These are phyloP conservation scores for Microcebus griseorufus DNA, from an alignment of 2,113 vertebrate species.

Conservation along the genomic window DNA sequence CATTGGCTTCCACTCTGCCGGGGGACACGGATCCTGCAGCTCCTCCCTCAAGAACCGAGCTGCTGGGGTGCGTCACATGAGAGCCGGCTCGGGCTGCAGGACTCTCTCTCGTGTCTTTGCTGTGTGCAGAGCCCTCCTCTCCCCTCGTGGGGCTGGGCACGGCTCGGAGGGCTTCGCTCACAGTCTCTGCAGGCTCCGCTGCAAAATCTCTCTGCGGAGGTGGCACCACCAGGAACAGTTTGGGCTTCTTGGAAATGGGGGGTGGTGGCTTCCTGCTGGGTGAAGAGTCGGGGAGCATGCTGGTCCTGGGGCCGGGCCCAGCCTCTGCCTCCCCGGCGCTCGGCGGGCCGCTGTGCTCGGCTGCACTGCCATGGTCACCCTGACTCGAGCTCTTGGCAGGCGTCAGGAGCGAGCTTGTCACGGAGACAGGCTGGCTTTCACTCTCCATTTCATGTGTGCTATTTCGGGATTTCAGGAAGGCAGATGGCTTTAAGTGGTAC, in stretches of 20 bases:
- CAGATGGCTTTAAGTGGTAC: slow-evolving; percentile 82
- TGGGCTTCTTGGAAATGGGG: slow-evolving; percentile 94
- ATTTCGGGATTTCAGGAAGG: slow-evolving; percentile 83
- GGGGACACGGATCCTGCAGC: slow-evolving; percentile 79
- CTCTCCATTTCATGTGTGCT: slow-evolving; percentile 80
- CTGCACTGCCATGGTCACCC: slow-evolving; percentile 55
- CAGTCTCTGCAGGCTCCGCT: slow-evolving; percentile 81
- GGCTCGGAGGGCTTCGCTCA: slow-evolving; percentile 74
- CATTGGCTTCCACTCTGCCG: slow-evolving; percentile 75
- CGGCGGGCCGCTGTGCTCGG: background rate
- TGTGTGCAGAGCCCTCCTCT: slow-evolving; percentile 77
- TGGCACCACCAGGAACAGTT: slow-evolving; percentile 88
- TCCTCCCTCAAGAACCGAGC: slow-evolving; percentile 81
- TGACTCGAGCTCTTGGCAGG: slow-evolving; percentile 79
- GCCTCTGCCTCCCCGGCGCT: slow-evolving; percentile 58
- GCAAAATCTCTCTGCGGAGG: slow-evolving; percentile 84
- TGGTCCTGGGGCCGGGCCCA: background rate
- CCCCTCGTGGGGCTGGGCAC: slow-evolving; percentile 71
- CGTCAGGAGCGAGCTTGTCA: slow-evolving; percentile 81
- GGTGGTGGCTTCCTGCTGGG: slow-evolving; percentile 94
- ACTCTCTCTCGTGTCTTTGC: slow-evolving; percentile 70
- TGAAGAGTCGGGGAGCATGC: slow-evolving; percentile 73
- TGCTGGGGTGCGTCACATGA: slow-evolving; percentile 79
- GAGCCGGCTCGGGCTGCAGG: slow-evolving; percentile 75
- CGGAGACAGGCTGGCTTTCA: slow-evolving; percentile 82